phyloP scores from a whole-genome alignment of 2,797 vertebrate genomes.

The Siniperca scherzeri region DNA sequence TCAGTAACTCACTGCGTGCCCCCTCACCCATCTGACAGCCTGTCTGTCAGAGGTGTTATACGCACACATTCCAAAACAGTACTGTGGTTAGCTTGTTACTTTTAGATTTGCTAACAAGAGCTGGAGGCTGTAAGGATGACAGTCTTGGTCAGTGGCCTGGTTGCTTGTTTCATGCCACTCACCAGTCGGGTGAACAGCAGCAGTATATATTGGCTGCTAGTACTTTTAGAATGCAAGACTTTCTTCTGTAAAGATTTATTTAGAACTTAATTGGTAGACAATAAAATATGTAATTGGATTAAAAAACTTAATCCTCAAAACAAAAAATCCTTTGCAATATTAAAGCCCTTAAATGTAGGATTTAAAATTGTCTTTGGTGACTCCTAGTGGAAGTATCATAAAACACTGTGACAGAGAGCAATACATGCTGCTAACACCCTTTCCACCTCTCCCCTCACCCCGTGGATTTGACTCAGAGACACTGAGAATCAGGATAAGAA shows the following conservation, averaged over 20 bases:
- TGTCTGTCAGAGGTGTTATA: not conserved
- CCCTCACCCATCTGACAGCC: slow-evolving; percentile 72
- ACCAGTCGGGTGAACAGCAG: not conserved
- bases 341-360: not conserved
- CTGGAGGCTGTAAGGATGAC: not conserved
- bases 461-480: not conserved
- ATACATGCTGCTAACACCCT: not conserved
- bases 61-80: not conserved
- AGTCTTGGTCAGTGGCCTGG: not conserved
- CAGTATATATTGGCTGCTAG: not conserved
- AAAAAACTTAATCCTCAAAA: not conserved
- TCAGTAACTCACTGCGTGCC: slow-evolving; percentile 82
- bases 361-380: not conserved
- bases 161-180: not conserved
- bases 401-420: not conserved
- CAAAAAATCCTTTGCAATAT: not conserved
- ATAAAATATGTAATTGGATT: not conserved
- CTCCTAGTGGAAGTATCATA: not conserved
- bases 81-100: not conserved
- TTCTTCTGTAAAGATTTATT: not conserved
- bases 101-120: not conserved
- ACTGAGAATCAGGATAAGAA: not conserved
- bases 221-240: not conserved
- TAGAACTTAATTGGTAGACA: not conserved
- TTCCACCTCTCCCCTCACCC: not conserved